phyloP scores from a whole-genome alignment of 1,140 invertebrate genomes.

The Tetranychus cinnabarinus region DNA sequence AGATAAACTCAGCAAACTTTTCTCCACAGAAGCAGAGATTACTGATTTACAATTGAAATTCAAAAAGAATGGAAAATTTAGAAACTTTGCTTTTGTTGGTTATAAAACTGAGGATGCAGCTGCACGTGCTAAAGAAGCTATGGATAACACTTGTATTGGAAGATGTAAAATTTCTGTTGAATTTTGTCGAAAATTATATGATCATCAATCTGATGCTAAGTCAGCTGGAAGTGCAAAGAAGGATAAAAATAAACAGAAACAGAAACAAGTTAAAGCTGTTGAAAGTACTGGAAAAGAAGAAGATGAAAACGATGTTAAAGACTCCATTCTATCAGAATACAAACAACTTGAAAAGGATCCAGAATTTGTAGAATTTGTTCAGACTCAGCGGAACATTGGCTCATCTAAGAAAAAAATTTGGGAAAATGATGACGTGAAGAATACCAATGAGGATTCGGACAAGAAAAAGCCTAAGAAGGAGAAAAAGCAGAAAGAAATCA shows the following conservation, averaged over 20 bases:
- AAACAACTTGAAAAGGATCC: conserved; percentile 59
- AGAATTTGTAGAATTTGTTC: conserved; percentile 61
- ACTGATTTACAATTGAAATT: conserved; percentile 82
- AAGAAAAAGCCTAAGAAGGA: conserved; percentile 13
- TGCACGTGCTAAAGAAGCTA: conserved; percentile 40
- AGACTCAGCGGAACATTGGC: conserved; percentile 36
- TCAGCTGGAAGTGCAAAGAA: not conserved
- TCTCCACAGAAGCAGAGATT: conserved; percentile 50
- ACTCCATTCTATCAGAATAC: not conserved
- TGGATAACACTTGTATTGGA: conserved; percentile 59
- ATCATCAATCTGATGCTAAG: not conserved
- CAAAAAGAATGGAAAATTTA: conserved; percentile 64
- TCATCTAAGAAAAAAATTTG: conserved; percentile 22
- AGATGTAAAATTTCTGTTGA: conserved; percentile 37
- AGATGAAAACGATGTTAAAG: conserved; percentile 1
- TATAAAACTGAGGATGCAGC: conserved; percentile 57
- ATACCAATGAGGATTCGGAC: not conserved
- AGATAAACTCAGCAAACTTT: conserved; percentile 44
- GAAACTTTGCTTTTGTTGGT: conserved; percentile 76
- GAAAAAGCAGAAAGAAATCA: conserved; percentile 19
- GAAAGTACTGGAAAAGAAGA: not conserved
- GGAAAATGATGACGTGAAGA: not conserved
- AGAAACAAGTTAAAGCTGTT: not conserved
- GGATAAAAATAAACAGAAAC: not conserved
- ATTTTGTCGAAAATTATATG: not conserved